phyloP scores from a whole-genome alignment of 2,888 invertebrate species.

The Scelioninae gen. 1 region DNA sequence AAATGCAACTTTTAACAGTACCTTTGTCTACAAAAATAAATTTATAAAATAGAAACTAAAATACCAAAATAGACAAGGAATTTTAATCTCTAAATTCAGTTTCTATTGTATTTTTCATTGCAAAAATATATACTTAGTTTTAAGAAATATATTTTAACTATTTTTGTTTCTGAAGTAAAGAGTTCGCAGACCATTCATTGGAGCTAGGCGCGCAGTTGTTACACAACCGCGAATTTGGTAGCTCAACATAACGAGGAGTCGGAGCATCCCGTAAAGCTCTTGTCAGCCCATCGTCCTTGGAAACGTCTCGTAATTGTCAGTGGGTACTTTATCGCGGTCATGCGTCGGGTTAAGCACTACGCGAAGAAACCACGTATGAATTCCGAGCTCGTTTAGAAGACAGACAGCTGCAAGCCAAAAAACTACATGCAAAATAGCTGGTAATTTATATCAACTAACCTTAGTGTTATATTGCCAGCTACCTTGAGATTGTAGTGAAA shows the following conservation, averaged over 20 bases:
- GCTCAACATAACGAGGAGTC: slow-evolving; percentile 59
- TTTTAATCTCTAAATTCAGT: too few relatives aligned
- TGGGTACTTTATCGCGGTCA: slow-evolving; percentile 63
- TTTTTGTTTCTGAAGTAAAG: too few relatives aligned
- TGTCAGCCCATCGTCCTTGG: slow-evolving; percentile 65
- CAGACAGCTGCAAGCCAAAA: slow-evolving; percentile 39
- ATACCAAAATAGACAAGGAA: too few relatives aligned
- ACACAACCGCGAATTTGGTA: slow-evolving; percentile 59
- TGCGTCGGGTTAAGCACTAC: slow-evolving; percentile 47
- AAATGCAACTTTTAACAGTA: too few relatives aligned
- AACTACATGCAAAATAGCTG: slow-evolving; percentile 55
- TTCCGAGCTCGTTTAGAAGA: slow-evolving; percentile 59
- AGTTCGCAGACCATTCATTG: slow-evolving; percentile 32
- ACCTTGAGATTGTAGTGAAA: slow-evolving; percentile 33
- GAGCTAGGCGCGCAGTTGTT: slow-evolving; percentile 44
- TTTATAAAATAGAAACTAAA: too few relatives aligned
- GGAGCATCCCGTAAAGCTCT: slow-evolving; percentile 63
- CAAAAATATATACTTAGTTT: too few relatives aligned
- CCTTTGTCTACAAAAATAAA: too few relatives aligned
- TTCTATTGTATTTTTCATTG: too few relatives aligned
- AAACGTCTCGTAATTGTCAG: slow-evolving; percentile 65
- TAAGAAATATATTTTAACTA: too few relatives aligned
- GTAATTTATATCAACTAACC: slow-evolving; percentile 58
- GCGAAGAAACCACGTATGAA: slow-evolving; percentile 62
- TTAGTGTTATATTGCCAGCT: slow-evolving; percentile 5